These are phyloP conservation scores for Drosophila pandora DNA, from an alignment of 1,140 invertebrate species.

Conservation along the genomic window DNA sequence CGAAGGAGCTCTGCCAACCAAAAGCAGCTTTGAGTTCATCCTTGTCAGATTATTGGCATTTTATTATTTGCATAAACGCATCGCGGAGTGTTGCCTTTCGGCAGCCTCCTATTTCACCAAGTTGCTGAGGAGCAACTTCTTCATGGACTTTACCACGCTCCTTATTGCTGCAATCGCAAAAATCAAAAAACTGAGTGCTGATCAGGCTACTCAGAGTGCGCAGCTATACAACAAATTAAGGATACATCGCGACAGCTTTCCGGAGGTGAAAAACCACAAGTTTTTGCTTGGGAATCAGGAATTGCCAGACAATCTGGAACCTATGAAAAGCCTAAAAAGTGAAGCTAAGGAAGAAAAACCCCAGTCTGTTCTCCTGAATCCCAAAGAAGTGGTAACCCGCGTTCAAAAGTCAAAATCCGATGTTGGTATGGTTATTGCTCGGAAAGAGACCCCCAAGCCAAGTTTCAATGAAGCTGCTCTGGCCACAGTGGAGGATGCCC, in stretches of 20 bases:
- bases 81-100: conserved; percentile 61
- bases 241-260: conserved; percentile 42
- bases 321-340: not conserved
- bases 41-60: conserved; percentile 60
- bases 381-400: conserved; percentile 45
- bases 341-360: not conserved
- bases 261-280: conserved; percentile 47
- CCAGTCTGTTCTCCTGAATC: conserved; percentile 1
- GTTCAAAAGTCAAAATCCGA: conserved; percentile 53
- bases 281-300: conserved; percentile 39
- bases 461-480: conserved; percentile 34
- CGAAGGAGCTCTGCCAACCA: conserved; percentile 57
- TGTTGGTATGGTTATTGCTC: conserved; percentile 54
- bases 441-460: conserved; percentile 2
- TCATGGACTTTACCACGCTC: conserved; percentile 65
- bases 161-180: conserved; percentile 73
- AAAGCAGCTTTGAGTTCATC: conserved; percentile 66
- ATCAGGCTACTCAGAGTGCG: conserved; percentile 51
- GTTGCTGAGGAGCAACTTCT: conserved; percentile 67
- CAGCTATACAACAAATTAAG: conserved; percentile 59
- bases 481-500: conserved; percentile 51
- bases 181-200: conserved; percentile 51
- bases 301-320: conserved; percentile 31
- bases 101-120: conserved; percentile 64
- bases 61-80: conserved; percentile 60